Base-by-base conservation (phyloP, 1,140 invertebrate genomes). In the Dinothrombium tinctorium region DNA sequence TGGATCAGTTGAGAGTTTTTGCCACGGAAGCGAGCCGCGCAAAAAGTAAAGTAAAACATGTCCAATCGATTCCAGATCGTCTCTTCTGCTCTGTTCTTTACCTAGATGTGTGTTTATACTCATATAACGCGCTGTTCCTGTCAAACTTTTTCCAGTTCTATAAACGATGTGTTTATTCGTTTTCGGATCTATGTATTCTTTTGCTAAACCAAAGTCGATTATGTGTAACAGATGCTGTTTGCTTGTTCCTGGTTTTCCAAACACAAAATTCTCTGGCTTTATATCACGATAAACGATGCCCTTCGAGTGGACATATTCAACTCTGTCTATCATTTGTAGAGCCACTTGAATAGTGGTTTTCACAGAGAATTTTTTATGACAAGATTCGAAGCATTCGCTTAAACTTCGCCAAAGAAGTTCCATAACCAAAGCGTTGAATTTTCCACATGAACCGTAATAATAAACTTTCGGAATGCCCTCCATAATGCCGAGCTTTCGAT, bases 31-130 rank as follows among this genome's bases (percentile, higher is more conserved):
- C 56, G 82, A 90, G 50, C 92, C 92, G 54, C 90, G 71, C 55
- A 98, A 68, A 66, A 99, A 99, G 68, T 99, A 99, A 89, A 99
- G 96, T 67, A 99, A n/a, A n/a, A n/a, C n/a, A n/a, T n/a, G n/a
- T n/a, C n/a, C n/a, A n/a, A n/a, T n/a, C n/a, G n/a, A n/a, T n/a
- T n/a, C n/a, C n/a, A n/a, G n/a, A n/a, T n/a, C n/a, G n/a, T n/a
- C n/a, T n/a, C n/a, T n/a, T n/a, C n/a, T n/a, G n/a, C n/a, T n/a
- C n/a, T n/a, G n/a, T n/a, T n/a, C n/a, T n/a, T n/a, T n/a, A n/a
- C n/a, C n/a, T n/a, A n/a, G n/a, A n/a, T n/a, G n/a, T n/a, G n/a
- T n/a, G n/a, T n/a, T n/a, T n/a, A n/a, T n/a, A n/a, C n/a, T n/a
- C n/a, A n/a, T n/a, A n/a, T n/a, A n/a, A n/a, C n/a, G n/a, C n/a